Evolutionary conservation across 1,140 invertebrate genomes (phyloP).

Genomic region (Coenobita brevimanus): DNA sequence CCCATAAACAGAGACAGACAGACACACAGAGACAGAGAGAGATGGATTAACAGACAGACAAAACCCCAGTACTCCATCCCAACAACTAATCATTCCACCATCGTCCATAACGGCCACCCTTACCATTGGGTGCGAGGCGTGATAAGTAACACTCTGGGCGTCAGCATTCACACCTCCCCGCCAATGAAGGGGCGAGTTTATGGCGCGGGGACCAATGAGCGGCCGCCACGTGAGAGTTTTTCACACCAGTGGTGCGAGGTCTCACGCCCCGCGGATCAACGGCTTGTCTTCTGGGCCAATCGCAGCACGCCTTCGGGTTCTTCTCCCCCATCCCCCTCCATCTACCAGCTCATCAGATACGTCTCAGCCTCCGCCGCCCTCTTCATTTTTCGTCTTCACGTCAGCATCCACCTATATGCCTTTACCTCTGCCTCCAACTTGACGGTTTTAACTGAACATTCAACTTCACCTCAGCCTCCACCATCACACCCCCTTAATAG

Average conservation of each 20-base stretch:
- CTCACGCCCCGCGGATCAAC: slow-evolving; percentile 33
- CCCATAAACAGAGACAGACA: no score
- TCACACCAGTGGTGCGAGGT: slow-evolving; percentile 57
- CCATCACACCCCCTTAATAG: no score
- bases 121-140: slow-evolving; percentile 45
- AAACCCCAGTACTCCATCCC: no score
- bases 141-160: slow-evolving; percentile 61
- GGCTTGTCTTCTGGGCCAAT: slow-evolving; percentile 33
- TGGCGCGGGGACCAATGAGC: slow-evolving; percentile 39
- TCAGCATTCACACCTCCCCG: slow-evolving; percentile 56
- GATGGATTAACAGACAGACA: no score
- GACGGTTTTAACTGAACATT: no score
- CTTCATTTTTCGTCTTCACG: no score
- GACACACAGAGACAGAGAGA: no score
- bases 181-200: slow-evolving; percentile 47
- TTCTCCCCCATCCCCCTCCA: not conserved
- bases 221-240: slow-evolving; percentile 40
- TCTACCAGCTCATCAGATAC: slow-evolving; percentile 5
- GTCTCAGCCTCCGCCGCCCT: not conserved
- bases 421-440: no score
- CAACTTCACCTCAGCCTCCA: no score
- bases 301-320: slow-evolving; percentile 11
- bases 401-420: no score
- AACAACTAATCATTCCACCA: slow-evolving; percentile 26
- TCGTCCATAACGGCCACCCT: slow-evolving; percentile 5